Percentiles rank a stretch among this genome's conserved stretches.
Evolutionary conservation across 2,888 invertebrate species (phyloP).

Genomic region (Lucinisca nassula): DNA sequence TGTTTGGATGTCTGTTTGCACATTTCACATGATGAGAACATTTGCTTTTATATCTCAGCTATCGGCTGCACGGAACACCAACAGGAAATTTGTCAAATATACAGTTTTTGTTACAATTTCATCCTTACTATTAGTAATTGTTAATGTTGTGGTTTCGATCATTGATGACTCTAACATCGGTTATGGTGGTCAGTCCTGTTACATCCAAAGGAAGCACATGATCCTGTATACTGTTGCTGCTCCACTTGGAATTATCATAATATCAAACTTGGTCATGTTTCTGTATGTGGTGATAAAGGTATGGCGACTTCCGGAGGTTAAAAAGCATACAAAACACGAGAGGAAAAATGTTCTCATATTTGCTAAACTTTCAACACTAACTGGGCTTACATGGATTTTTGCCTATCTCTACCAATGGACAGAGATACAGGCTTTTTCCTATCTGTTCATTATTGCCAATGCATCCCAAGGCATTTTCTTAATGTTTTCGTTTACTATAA

Average conservation of each 20-base stretch:
- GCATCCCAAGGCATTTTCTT: constrained; percentile 65
- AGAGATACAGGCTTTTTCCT: constrained; percentile 28
- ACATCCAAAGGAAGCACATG: constrained; percentile 26
- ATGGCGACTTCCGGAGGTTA: constrained; percentile 30
- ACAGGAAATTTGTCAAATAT: not conserved
- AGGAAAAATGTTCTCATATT: constrained; percentile 13
- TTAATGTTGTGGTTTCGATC: not conserved
- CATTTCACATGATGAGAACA: constrained; percentile 34
- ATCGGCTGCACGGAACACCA: not conserved
- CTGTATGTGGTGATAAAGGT: constrained; percentile 40
- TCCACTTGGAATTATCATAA: constrained; percentile 32
- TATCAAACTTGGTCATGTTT: constrained; percentile 57
- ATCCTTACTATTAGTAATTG: not conserved
- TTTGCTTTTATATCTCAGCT: not conserved
- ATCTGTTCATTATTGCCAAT: constrained; percentile 47
- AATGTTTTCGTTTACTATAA: constrained; percentile 56
- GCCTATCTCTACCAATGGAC: constrained; percentile 56
- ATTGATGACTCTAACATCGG: not conserved
- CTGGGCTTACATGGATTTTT: constrained; percentile 26
- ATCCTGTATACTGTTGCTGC: constrained; percentile 31
- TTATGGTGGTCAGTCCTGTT: constrained; percentile 41
- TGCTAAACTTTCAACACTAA: constrained; percentile 24
- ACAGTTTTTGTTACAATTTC: not conserved
- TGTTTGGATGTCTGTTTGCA: constrained; percentile 29
- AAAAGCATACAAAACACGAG: constrained; percentile 26